Conservation (phyloP, 2,888 invertebrate genomes). For the Keiferia lycopersicella region DNA sequence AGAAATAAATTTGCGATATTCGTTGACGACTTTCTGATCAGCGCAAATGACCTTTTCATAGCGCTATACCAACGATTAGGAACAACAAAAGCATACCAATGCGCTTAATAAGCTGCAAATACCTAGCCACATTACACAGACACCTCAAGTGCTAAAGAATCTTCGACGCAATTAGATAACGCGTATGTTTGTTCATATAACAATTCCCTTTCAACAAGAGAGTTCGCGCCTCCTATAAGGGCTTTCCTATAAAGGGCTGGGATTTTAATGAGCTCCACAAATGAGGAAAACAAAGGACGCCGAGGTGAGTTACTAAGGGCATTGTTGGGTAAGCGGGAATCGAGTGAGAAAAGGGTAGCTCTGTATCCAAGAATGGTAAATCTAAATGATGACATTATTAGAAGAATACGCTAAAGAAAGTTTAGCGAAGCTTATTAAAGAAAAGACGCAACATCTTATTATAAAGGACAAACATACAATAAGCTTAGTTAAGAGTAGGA, state of each 20-base stretch:
- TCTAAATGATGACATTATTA: conserved; percentile 6
- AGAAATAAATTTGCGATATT: too few relatives aligned
- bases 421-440: background rate
- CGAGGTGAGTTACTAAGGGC: conserved; percentile 22
- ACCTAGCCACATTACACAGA: conserved; percentile 1
- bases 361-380: background rate
- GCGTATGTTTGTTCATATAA: conserved; percentile 19
- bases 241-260: conserved; percentile 41
- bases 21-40: background rate
- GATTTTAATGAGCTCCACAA: conserved; percentile 51
- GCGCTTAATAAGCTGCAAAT: conserved; percentile 4
- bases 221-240: conserved; percentile 43
- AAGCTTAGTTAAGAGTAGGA: background rate
- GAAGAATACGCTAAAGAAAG: background rate
- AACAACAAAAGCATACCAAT: conserved; percentile 16
- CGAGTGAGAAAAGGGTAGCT: conserved; percentile 8
- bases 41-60: background rate
- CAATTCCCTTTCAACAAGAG: conserved; percentile 21
- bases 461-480: too few relatives aligned
- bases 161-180: conserved; percentile 22
- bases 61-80: background rate
- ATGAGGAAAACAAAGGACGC: conserved; percentile 50
- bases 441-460: background rate
- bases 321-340: conserved; percentile 5
- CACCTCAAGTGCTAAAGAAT: conserved; percentile 8